Percentiles rank a stretch among this genome's conserved stretches.
phyloP scores from a whole-genome alignment of 2,113 vertebrate genomes.

The Amphiprion percula region DNA sequence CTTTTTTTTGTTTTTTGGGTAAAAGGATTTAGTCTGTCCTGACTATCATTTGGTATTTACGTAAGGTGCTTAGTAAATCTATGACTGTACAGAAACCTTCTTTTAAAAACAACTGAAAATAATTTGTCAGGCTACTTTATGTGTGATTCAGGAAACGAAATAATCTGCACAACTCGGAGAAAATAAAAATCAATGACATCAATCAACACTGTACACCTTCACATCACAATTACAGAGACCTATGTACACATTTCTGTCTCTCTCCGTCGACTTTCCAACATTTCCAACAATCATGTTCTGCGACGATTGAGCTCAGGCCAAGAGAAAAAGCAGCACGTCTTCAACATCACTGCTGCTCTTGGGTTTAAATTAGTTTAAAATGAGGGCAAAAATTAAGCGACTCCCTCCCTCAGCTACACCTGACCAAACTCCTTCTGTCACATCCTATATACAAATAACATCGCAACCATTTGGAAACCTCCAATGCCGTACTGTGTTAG shows the following conservation, averaged over 20 bases:
- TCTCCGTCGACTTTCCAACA: background rate
- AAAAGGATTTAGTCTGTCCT: background rate
- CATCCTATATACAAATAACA: slow-evolving; percentile 31
- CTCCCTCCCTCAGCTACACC: background rate
- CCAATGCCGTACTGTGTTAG: slow-evolving; percentile 23
- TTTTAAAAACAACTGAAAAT: slow-evolving; percentile 15
- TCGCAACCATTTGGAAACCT: slow-evolving; percentile 3
- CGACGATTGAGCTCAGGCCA: background rate
- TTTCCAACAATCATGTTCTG: background rate
- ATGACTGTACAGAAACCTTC: slow-evolving; percentile 47
- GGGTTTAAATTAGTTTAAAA: slow-evolving; percentile 29
- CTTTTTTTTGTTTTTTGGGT: background rate
- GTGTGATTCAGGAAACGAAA: slow-evolving; percentile 8
- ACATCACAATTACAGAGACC: slow-evolving; percentile 38
- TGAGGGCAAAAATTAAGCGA: slow-evolving; percentile 15
- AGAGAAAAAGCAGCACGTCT: slow-evolving; percentile 4
- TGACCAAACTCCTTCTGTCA: slow-evolving; percentile 19
- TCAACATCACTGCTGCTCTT: background rate
- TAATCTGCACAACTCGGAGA: background rate
- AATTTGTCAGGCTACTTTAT: slow-evolving; percentile 19
- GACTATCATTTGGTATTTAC: slow-evolving; percentile 67
- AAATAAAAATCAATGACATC: slow-evolving; percentile 16
- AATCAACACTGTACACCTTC: slow-evolving; percentile 59
- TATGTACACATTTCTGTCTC: slow-evolving; percentile 35
- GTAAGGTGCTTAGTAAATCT: slow-evolving; percentile 72